phyloP scores from a whole-genome alignment of 2,888 invertebrate species.

The Thymelicus sylvestris region DNA sequence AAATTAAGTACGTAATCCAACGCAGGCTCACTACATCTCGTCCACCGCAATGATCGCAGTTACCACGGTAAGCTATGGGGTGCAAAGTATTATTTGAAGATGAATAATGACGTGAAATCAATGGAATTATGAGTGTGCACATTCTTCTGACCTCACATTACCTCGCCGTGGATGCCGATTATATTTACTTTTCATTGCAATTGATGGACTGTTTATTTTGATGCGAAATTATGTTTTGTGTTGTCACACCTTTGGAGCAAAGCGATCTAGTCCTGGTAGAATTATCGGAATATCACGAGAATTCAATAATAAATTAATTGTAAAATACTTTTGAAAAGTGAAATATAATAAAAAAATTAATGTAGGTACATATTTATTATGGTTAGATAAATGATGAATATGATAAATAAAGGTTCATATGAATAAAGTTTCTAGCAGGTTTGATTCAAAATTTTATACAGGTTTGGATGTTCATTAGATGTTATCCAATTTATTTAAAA shows the following conservation, averaged over 20 bases:
- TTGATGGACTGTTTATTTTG: conserved; percentile 52
- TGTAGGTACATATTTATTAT: no score
- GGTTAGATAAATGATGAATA: no score
- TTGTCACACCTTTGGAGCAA: not conserved
- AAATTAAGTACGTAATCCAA: conserved; percentile 12
- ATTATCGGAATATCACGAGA: no score
- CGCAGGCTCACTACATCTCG: conserved; percentile 41
- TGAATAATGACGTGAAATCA: conserved; percentile 77
- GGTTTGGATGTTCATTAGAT: no score
- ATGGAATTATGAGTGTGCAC: conserved; percentile 79
- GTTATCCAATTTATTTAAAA: no score
- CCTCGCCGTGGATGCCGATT: conserved; percentile 44
- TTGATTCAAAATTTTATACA: no score
- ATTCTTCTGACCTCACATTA: conserved; percentile 67
- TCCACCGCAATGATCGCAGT: conserved; percentile 51
- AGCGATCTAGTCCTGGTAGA: not conserved
- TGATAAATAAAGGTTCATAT: no score
- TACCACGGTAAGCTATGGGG: conserved; percentile 74
- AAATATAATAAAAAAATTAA: no score
- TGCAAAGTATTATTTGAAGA: conserved; percentile 81
- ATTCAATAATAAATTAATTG: no score
- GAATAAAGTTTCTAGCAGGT: no score
- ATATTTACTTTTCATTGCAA: conserved; percentile 46
- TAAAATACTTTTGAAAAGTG: no score
- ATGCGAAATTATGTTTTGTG: conserved; percentile 24